A percentile compares a stretch with the other conserved stretches of the same genome.
Conservation (phyloP, 2,113 vertebrate species). For the Ageneiosus marmoratus region DNA sequence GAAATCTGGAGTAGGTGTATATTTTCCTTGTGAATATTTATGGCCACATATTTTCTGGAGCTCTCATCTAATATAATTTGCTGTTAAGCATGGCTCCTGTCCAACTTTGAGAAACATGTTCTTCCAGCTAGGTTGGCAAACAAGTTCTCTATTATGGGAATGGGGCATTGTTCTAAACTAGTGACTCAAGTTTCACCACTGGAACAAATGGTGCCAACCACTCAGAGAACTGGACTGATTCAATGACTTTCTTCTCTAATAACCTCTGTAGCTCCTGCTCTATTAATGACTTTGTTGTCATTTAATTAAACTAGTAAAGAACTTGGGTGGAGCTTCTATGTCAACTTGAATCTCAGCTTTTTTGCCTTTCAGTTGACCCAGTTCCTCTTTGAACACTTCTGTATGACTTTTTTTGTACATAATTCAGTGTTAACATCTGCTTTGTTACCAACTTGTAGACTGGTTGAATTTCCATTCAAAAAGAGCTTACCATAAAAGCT, state of each 20-base stretch:
- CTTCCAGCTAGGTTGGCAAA: not conserved
- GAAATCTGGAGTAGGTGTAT: too few species aligned
- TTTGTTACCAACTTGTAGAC: too few species aligned
- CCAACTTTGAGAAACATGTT: not conserved
- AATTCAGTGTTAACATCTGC: too few species aligned
- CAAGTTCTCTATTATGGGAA: constrained; percentile 15
- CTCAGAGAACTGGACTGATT: constrained; percentile 28
- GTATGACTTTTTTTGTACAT: too few species aligned
- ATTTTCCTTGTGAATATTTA: constrained; percentile 40
- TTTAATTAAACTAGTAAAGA: constrained; percentile 21
- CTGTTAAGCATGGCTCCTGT: constrained; percentile 33
- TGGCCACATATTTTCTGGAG: constrained; percentile 28
- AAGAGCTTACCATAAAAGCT: too few species aligned
- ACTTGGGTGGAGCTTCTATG: too few species aligned
- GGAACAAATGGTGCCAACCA: constrained; percentile 31
- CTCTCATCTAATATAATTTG: constrained; percentile 43
- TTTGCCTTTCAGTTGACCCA: too few species aligned
- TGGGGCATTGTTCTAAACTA: not conserved
- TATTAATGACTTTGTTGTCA: constrained; percentile 23
- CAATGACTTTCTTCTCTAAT: constrained; percentile 27
- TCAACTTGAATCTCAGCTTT: too few species aligned
- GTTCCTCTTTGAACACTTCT: too few species aligned
- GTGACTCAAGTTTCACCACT: constrained; percentile 13
- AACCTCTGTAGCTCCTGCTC: constrained; percentile 24
- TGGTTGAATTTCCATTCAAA: too few species aligned